Evolutionary conservation across 2,797 vertebrate genomes (phyloP).

Genomic region (Danio aesculapii): DNA sequence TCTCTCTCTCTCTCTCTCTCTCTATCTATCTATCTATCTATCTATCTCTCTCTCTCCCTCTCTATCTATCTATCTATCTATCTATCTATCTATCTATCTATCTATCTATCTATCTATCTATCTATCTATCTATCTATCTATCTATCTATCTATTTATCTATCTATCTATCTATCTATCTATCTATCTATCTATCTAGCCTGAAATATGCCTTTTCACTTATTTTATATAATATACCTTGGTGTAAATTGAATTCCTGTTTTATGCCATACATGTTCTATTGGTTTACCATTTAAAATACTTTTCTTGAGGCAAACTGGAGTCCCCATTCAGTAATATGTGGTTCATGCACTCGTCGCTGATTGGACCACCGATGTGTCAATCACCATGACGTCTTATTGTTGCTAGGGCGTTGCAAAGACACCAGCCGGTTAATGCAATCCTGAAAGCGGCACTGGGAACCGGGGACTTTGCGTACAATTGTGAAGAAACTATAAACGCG

Average conservation of each 20-base stretch:
- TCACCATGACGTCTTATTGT: conserved; percentile 62
- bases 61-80: too few relatives aligned
- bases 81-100: too few relatives aligned
- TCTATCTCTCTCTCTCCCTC: too few relatives aligned
- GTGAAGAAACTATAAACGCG: neutral
- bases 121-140: too few relatives aligned
- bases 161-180: too few relatives aligned
- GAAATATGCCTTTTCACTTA: neutral
- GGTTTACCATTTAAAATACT: neutral
- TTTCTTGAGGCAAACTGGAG: conserved; percentile 15
- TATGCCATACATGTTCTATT: neutral
- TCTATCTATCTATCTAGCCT: too few relatives aligned
- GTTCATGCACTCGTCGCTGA: conserved; percentile 18
- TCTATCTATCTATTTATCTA: too few relatives aligned
- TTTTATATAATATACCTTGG: neutral
- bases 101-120: too few relatives aligned
- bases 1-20: too few relatives aligned
- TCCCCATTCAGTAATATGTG: conserved; percentile 20
- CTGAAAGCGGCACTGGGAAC: conserved; percentile 23
- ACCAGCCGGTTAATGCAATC: conserved; percentile 43
- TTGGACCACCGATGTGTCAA: conserved; percentile 47
- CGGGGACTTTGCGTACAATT: neutral
- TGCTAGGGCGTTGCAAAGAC: conserved; percentile 68
- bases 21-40: too few relatives aligned
- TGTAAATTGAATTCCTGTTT: conserved; percentile 2